Percentiles rank a stretch among this genome's conserved stretches.
Conservation (phyloP, 1,140 invertebrate species). For the Paracyclopina nana region DNA sequence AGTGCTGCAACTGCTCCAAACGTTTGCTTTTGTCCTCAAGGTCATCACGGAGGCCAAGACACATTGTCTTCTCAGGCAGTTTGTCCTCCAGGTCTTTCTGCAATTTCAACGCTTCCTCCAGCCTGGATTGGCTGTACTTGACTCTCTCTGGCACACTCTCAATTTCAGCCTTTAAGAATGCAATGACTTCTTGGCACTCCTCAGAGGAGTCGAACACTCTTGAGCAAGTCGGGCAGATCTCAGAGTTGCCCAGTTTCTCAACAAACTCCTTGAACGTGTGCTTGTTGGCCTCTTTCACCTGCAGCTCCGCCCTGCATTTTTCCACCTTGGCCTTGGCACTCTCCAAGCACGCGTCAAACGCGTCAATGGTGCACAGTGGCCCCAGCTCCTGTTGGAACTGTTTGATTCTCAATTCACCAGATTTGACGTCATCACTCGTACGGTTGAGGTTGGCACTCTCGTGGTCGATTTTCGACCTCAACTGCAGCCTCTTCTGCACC, state of each 20-base stretch:
- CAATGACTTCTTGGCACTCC: conserved; percentile 8
- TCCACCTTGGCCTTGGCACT: conserved; percentile 10
- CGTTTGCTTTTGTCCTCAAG: too few species aligned
- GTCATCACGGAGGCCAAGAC: too few species aligned
- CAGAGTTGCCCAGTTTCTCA: conserved; percentile 2
- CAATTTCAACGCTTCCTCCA: too few species aligned
- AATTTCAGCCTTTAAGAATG: background rate
- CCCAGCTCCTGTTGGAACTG: background rate
- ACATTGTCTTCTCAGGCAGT: too few species aligned
- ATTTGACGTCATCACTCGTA: background rate
- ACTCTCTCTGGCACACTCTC: background rate
- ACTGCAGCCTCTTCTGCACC: background rate
- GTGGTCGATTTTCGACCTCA: background rate
- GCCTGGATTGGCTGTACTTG: background rate
- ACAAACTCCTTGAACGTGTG: conserved; percentile 9
- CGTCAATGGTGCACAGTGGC: background rate
- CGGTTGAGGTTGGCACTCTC: background rate
- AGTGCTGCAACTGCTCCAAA: too few species aligned
- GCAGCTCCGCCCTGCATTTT: background rate
- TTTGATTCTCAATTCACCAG: background rate
- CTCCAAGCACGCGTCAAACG: background rate
- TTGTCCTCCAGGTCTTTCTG: too few species aligned
- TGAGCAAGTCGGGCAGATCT: conserved; percentile 11
- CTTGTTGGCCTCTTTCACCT: conserved; percentile 15
- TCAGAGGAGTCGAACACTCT: conserved; percentile 1